Conservation (phyloP, 2,888 invertebrate genomes). For the Folsomia candida region DNA sequence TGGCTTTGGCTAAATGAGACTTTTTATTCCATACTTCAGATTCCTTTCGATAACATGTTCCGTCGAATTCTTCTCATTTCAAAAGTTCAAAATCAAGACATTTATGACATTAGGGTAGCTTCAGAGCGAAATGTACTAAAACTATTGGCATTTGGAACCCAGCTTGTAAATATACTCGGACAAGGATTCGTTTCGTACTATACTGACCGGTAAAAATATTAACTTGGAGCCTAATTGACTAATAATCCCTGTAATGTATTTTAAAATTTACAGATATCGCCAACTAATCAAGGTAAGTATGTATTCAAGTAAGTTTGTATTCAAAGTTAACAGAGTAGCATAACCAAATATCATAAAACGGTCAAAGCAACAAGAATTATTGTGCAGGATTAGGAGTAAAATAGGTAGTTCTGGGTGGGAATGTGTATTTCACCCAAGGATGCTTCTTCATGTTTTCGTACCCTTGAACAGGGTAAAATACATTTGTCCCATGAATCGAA, state of each 20-base stretch:
- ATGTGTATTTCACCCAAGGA: no score
- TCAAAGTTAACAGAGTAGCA: no score
- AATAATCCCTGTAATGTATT: no score
- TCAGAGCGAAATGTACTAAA: slow-evolving; percentile 65
- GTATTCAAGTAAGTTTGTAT: no score
- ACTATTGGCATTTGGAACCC: slow-evolving; percentile 68
- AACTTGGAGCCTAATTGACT: not conserved
- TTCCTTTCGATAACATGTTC: slow-evolving; percentile 69
- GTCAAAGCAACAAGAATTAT: no score
- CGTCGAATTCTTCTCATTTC: slow-evolving; percentile 56
- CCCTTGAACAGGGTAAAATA: no score
- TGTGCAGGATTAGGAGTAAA: no score
- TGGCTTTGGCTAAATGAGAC: not conserved
- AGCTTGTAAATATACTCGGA: slow-evolving; percentile 64
- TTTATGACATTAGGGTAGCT: slow-evolving; percentile 58
- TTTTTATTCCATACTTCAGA: slow-evolving; percentile 56
- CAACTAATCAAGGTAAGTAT: slow-evolving; percentile 57
- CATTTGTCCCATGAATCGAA: no score
- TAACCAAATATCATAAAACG: no score
- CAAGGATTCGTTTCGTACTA: slow-evolving; percentile 67
- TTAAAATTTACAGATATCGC: slow-evolving; percentile 42
- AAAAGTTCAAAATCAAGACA: slow-evolving; percentile 53
- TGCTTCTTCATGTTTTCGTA: no score
- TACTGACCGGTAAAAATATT: slow-evolving; percentile 60
- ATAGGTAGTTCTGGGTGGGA: no score